Conservation (phyloP, 2,888 invertebrate species). For the Ectropis crepuscularia region DNA sequence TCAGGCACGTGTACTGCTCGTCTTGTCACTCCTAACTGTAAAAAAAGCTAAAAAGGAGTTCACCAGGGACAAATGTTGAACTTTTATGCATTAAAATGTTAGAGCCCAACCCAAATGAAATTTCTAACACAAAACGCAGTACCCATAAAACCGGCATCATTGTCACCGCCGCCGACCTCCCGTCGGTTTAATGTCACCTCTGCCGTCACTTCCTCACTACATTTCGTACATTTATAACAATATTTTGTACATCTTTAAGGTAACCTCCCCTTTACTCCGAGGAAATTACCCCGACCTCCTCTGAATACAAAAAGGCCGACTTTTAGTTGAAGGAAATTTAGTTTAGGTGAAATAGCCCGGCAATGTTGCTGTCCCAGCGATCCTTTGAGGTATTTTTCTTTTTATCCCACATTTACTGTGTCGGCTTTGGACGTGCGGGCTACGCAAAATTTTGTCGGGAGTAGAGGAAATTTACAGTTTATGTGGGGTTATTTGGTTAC, state of each 20-base stretch:
- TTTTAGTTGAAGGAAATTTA: slow-evolving; percentile 40
- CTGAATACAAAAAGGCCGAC: slow-evolving; percentile 47
- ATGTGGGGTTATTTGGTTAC: slow-evolving; percentile 5
- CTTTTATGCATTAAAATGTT: too few relatives aligned
- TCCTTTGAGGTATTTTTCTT: slow-evolving; percentile 30
- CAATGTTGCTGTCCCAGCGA: slow-evolving; percentile 28
- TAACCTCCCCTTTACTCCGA: slow-evolving; percentile 57
- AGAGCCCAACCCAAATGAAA: too few relatives aligned
- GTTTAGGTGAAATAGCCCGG: slow-evolving; percentile 35
- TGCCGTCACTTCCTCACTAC: slow-evolving; percentile 45
- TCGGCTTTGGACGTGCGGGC: slow-evolving; percentile 16
- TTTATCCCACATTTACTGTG: slow-evolving; percentile 26
- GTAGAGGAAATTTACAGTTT: slow-evolving; percentile 8
- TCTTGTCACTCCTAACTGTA: too few relatives aligned
- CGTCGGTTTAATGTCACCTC: slow-evolving; percentile 53
- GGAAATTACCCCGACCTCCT: slow-evolving; percentile 59
- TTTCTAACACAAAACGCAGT: background rate
- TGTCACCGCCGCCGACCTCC: slow-evolving; percentile 44
- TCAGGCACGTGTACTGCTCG: too few relatives aligned
- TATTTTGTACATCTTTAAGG: slow-evolving; percentile 63
- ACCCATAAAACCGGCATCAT: background rate
- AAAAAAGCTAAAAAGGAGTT: too few relatives aligned
- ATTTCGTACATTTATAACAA: slow-evolving; percentile 62
- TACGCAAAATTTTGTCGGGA: slow-evolving; percentile 6
- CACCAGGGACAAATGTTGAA: too few relatives aligned